A percentile compares a stretch with the other conserved stretches of the same genome.
phyloP scores from a whole-genome alignment of 2,888 invertebrate species.

The Hemistola chrysoprasaria region DNA sequence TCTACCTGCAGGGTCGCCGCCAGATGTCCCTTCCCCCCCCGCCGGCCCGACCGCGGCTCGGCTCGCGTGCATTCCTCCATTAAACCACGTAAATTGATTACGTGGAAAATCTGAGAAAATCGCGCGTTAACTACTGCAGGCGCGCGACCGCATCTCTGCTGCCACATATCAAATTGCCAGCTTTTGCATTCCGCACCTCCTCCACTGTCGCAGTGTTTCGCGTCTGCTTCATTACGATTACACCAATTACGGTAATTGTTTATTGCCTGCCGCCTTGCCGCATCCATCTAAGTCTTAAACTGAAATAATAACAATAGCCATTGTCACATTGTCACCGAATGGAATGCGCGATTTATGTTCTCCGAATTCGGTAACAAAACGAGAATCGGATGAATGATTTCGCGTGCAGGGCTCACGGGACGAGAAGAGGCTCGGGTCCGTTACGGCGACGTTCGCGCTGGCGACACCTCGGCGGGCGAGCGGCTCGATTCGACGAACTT shows the following conservation, averaged over 20 bases:
- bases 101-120: conserved; percentile 77
- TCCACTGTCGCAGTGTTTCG: conserved; percentile 35
- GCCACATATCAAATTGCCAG: conserved; percentile 55
- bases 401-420: conserved; percentile 57
- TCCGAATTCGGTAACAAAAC: conserved; percentile 28
- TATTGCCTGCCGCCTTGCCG: conserved; percentile 27
- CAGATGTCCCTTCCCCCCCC: conserved; percentile 49
- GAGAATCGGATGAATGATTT: conserved; percentile 54
- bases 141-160: conserved; percentile 51
- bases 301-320: conserved; percentile 29
- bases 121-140: conserved; percentile 54
- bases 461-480: conserved; percentile 66
- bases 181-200: conserved; percentile 58
- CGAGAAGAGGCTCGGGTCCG: conserved; percentile 64
- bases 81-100: conserved; percentile 72
- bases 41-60: conserved; percentile 31
- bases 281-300: conserved; percentile 5
- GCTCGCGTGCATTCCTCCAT: conserved; percentile 46
- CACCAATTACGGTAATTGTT: conserved; percentile 54
- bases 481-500: conserved; percentile 80
- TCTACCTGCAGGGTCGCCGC: conserved; percentile 58
- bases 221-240: conserved; percentile 44
- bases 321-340: conserved; percentile 30
- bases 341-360: conserved; percentile 20
- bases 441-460: conserved; percentile 56